Percentiles rank a stretch among this genome's conserved stretches.
Conservation (phyloP, 2,888 invertebrate genomes). For the Galerucella calmariensis region DNA sequence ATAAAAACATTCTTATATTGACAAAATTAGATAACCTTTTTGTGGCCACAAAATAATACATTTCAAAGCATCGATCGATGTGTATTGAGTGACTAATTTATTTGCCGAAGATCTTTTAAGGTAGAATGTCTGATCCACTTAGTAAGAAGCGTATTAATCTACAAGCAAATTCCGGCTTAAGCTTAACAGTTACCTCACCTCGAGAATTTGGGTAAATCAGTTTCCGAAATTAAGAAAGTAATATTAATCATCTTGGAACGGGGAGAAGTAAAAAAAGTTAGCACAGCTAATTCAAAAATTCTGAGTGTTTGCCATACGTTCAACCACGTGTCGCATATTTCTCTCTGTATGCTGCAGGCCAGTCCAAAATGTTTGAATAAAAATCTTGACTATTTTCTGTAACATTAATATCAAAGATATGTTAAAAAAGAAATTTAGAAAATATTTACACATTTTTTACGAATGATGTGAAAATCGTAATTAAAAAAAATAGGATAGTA, state of each 20-base stretch:
- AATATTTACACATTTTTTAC: too few species aligned
- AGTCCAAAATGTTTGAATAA: background rate
- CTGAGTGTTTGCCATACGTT: conserved; percentile 20
- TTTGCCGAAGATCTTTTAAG: background rate
- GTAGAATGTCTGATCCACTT: background rate
- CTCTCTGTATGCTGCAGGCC: background rate
- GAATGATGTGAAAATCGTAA: too few species aligned
- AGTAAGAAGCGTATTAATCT: too few species aligned
- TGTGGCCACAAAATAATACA: background rate
- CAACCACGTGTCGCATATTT: background rate
- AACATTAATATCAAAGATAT: too few species aligned
- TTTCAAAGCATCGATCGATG: background rate
- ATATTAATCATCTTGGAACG: background rate
- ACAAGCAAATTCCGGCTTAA: background rate
- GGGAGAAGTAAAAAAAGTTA: conserved; percentile 19
- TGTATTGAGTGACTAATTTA: background rate
- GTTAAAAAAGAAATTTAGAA: too few species aligned
- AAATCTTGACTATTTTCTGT: background rate
- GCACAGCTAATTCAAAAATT: conserved; percentile 4
- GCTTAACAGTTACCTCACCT: conserved; percentile 10
- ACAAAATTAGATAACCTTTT: background rate
- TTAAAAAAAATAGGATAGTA: too few species aligned
- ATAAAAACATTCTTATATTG: background rate
- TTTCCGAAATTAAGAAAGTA: background rate
- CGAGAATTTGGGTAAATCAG: background rate